Conservation (phyloP, 2,888 invertebrate species). For the Acleris laterana region DNA sequence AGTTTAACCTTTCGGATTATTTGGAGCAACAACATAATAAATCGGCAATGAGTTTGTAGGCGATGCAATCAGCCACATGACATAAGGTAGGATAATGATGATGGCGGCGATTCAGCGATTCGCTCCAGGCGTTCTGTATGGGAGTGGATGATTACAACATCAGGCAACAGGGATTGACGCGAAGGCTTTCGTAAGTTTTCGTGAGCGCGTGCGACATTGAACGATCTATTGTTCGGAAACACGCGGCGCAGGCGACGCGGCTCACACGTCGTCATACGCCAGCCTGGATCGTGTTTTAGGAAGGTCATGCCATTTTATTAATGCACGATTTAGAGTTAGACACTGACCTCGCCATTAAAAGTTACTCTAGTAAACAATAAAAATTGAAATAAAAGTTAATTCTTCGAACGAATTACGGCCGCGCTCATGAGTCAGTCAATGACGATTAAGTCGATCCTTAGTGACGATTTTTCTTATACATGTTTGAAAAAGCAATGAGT, state of each 20-base stretch:
- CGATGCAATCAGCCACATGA: neutral
- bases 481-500: no score
- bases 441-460: no score
- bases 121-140: slow-evolving; percentile 32
- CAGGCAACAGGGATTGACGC: slow-evolving; percentile 41
- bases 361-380: slow-evolving; percentile 1
- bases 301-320: slow-evolving; percentile 58
- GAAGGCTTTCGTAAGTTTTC: slow-evolving; percentile 75
- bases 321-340: slow-evolving; percentile 42
- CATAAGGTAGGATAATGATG: slow-evolving; percentile 26
- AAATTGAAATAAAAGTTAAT: neutral
- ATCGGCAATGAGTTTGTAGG: no score
- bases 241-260: slow-evolving; percentile 44
- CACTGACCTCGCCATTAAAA: slow-evolving; percentile 33
- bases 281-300: slow-evolving; percentile 64
- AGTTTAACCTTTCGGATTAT: no score
- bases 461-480: no score
- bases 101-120: slow-evolving; percentile 14
- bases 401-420: neutral
- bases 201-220: slow-evolving; percentile 73
- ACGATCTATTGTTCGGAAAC: slow-evolving; percentile 67
- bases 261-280: slow-evolving; percentile 31
- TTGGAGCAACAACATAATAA: no score
- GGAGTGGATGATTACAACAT: slow-evolving; percentile 25
- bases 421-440: neutral